phyloP scores from a whole-genome alignment of 2,113 vertebrate genomes.

The Micronycteris hirsuta region DNA sequence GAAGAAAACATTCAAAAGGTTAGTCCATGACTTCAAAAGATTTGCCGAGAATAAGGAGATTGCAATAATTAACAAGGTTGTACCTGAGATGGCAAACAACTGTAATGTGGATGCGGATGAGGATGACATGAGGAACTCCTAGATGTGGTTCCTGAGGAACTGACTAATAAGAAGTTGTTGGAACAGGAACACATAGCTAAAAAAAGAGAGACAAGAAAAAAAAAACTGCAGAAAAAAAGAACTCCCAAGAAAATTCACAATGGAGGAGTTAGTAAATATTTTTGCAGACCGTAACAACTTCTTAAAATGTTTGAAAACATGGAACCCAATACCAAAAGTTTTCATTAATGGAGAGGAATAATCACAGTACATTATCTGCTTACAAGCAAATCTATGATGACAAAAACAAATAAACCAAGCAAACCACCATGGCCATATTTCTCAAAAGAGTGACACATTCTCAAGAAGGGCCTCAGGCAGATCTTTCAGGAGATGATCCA shows the following conservation, averaged over 20 bases:
- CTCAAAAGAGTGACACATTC: neutral
- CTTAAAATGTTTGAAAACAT: neutral
- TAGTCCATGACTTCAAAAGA: neutral
- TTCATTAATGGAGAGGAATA: neutral
- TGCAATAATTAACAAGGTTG: neutral
- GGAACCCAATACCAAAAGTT: neutral
- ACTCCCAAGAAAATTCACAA: neutral
- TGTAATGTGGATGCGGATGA: neutral
- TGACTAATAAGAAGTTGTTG: too few relatives aligned
- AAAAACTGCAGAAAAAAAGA: neutral
- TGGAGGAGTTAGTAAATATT: neutral
- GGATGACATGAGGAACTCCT: neutral
- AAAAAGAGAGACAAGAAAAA: neutral
- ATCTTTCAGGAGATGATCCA: neutral
- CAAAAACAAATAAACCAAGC: neutral
- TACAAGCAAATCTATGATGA: neutral
- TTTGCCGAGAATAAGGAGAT: neutral
- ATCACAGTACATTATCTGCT: neutral
- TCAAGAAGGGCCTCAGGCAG: neutral
- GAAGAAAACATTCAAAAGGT: neutral
- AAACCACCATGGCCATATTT: neutral
- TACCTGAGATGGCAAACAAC: neutral
- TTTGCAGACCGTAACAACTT: neutral
- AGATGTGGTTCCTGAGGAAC: neutral
- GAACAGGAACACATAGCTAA: neutral